Conservation (phyloP, 2,888 invertebrate genomes). For the Hemicrepidius hirtus region DNA sequence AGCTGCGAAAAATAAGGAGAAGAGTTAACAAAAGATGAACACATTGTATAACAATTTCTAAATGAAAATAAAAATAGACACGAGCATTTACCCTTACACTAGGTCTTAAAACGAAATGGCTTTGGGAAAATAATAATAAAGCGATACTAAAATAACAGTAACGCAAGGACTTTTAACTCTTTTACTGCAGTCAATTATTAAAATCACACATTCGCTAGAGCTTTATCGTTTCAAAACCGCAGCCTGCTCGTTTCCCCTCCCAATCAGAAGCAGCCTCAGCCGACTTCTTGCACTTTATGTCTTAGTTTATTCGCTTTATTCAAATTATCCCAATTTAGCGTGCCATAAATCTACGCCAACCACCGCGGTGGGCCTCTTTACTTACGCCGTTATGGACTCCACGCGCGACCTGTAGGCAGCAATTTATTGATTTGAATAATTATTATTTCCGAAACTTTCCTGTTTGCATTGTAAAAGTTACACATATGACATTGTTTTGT, state of each 20-base stretch:
- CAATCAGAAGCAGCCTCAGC: constrained; percentile 21
- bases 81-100: neutral
- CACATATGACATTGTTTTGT: neutral
- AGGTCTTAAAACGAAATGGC: neutral
- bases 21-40: too few relatives aligned
- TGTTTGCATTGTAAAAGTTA: constrained; percentile 24
- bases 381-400: constrained; percentile 34
- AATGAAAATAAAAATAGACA: neutral
- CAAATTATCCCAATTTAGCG: constrained; percentile 48
- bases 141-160: constrained; percentile 11
- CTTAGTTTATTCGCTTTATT: constrained; percentile 45
- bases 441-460: constrained; percentile 31
- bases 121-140: constrained; percentile 19
- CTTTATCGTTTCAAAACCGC: constrained; percentile 8
- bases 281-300: constrained; percentile 38
- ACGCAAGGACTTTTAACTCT: constrained; percentile 9
- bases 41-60: too few relatives aligned
- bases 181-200: constrained; percentile 16
- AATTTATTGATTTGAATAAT: constrained; percentile 28
- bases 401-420: constrained; percentile 27
- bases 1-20: too few relatives aligned
- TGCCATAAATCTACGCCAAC: constrained; percentile 45
- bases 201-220: constrained; percentile 27
- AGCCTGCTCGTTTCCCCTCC: constrained; percentile 14
- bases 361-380: constrained; percentile 37